Conservation (phyloP, 2,797 vertebrate species). For the Paguma larvata region DNA sequence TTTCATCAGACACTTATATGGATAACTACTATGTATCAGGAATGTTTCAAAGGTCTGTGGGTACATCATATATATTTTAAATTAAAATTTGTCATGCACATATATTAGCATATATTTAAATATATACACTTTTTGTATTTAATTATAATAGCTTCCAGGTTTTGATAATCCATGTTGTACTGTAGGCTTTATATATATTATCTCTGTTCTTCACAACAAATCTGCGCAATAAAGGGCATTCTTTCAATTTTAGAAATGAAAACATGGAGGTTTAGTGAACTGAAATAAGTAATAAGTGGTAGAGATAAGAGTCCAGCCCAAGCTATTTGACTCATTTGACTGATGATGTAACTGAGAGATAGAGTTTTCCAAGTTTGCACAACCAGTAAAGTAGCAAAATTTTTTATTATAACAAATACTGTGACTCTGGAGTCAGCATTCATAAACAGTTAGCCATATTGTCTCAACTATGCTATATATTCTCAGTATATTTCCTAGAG, state of each 20-base stretch:
- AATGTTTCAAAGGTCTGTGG: neutral
- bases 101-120: neutral
- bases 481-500: neutral
- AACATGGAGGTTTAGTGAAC: neutral
- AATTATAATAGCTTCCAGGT: neutral
- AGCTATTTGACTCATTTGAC: neutral
- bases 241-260: slow-evolving; percentile 21
- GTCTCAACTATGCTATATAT: neutral
- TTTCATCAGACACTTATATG: neutral
- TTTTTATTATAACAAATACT: neutral
- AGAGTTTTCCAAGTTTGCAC: neutral
- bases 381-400: neutral
- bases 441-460: neutral
- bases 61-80: neutral
- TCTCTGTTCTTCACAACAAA: neutral
- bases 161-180: neutral
- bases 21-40: neutral
- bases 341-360: slow-evolving; percentile 44
- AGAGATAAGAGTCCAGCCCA: neutral
- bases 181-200: neutral
- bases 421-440: neutral
- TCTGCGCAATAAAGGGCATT: neutral
- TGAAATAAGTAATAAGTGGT: neutral
- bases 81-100: neutral
- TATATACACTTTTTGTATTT: neutral